Evolutionary conservation across 2,797 vertebrate species (phyloP).

Genomic region (Hypotaenidia okinawae): DNA sequence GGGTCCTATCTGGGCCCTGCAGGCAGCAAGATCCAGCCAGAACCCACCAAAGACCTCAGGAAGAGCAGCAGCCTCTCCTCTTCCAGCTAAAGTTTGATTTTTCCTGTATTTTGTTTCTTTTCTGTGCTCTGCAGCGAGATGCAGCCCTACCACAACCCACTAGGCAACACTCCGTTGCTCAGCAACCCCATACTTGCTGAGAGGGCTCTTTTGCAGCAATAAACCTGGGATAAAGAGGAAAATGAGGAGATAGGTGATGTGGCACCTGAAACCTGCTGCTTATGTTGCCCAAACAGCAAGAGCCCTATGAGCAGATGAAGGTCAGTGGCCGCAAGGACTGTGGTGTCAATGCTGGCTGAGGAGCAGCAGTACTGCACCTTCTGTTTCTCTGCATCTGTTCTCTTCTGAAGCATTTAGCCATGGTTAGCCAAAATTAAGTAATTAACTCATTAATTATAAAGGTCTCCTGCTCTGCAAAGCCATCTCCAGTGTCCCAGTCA

Average conservation of each 20-base stretch:
- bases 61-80: conserved; percentile 12
- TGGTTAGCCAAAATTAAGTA: not conserved
- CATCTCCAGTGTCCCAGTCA: not conserved
- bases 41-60: not conserved
- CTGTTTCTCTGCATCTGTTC: not conserved
- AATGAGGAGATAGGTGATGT: not conserved
- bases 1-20: not conserved
- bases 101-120: conserved; percentile 14
- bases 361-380: not conserved
- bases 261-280: not conserved
- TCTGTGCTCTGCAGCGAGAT: not conserved
- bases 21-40: not conserved
- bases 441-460: not conserved
- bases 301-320: not conserved
- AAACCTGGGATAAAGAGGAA: not conserved
- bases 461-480: not conserved
- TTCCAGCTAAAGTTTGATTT: conserved; percentile 31
- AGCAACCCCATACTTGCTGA: conserved; percentile 28
- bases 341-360: not conserved
- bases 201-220: conserved; percentile 8
- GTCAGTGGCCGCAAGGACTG: not conserved
- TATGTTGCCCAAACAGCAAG: not conserved
- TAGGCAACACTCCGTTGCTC: conserved; percentile 31
- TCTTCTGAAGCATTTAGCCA: not conserved
- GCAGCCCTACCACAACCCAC: not conserved